phyloP scores from a whole-genome alignment of 2,113 vertebrate genomes.

The Brienomyrus longianalis region DNA sequence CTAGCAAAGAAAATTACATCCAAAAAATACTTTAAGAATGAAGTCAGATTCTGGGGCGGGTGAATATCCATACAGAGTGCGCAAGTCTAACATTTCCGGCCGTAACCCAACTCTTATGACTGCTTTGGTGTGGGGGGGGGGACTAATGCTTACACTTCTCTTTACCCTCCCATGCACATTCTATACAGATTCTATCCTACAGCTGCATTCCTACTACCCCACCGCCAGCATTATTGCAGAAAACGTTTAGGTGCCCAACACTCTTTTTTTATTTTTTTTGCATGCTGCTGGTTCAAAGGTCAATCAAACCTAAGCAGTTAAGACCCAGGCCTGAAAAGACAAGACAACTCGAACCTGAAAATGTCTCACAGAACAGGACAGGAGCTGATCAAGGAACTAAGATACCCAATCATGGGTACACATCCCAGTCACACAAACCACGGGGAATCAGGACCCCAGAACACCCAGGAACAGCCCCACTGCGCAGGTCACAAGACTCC shows the following conservation, averaged over 20 bases:
- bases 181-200: background rate
- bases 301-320: conserved; percentile 44
- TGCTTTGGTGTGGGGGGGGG: background rate
- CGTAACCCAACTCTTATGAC: conserved; percentile 8
- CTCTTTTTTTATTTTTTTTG: conserved; percentile 9
- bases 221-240: background rate
- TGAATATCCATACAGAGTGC: background rate
- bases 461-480: background rate
- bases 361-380: background rate
- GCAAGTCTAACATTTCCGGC: background rate
- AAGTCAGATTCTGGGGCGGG: background rate
- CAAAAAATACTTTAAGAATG: conserved; percentile 14
- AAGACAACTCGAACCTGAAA: conserved; percentile 30
- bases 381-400: background rate
- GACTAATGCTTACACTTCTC: background rate
- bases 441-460: background rate
- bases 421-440: background rate
- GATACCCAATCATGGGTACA: too few relatives aligned
- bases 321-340: conserved; percentile 38
- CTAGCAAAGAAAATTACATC: background rate
- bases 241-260: conserved; percentile 29
- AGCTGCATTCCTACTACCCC: background rate
- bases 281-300: conserved; percentile 50
- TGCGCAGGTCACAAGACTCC: background rate
- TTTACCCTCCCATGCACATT: background rate